phyloP scores from a whole-genome alignment of 1,140 invertebrate species.

The Nasonia vitripennis region DNA sequence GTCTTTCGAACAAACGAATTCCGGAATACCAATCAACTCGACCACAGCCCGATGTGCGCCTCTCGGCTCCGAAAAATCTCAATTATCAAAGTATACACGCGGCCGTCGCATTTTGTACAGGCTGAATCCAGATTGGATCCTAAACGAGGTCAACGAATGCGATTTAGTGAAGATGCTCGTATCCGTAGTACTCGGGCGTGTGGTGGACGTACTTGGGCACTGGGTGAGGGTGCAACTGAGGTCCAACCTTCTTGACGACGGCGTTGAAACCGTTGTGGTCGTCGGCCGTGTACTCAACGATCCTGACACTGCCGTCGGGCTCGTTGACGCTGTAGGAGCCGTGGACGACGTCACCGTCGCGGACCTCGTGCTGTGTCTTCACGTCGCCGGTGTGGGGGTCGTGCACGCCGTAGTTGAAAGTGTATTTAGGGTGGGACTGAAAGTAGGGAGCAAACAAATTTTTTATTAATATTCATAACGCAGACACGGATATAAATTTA shows the following conservation, averaged over 20 bases:
- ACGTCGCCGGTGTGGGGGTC: conserved; percentile 76
- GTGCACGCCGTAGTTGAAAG: conserved; percentile 75
- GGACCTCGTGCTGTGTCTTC: conserved; percentile 75
- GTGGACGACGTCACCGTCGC: conserved; percentile 75
- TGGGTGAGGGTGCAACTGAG: conserved; percentile 68
- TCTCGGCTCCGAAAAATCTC: background rate
- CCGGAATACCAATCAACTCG: background rate
- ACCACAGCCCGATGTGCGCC: background rate
- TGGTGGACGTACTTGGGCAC: conserved; percentile 65
- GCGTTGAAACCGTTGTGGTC: conserved; percentile 76
- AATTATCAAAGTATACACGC: conserved; percentile 9
- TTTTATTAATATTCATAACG: background rate
- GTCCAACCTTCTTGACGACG: conserved; percentile 75
- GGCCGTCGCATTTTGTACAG: conserved; percentile 27
- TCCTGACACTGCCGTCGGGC: conserved; percentile 75
- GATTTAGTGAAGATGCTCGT: conserved; percentile 67
- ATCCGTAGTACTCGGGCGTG: conserved; percentile 69
- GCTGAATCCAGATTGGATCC: background rate
- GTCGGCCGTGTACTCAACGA: conserved; percentile 76
- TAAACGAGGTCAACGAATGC: background rate
- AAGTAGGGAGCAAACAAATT: background rate
- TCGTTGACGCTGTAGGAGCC: conserved; percentile 76
- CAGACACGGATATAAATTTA: background rate
- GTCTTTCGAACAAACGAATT: background rate
- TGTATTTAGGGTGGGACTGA: conserved; percentile 74